Percentiles rank a stretch among this genome's conserved stretches.
These are phyloP conservation scores for Melieria crassipennis DNA, from an alignment of 2,888 invertebrate genomes.

Conservation along the genomic window DNA sequence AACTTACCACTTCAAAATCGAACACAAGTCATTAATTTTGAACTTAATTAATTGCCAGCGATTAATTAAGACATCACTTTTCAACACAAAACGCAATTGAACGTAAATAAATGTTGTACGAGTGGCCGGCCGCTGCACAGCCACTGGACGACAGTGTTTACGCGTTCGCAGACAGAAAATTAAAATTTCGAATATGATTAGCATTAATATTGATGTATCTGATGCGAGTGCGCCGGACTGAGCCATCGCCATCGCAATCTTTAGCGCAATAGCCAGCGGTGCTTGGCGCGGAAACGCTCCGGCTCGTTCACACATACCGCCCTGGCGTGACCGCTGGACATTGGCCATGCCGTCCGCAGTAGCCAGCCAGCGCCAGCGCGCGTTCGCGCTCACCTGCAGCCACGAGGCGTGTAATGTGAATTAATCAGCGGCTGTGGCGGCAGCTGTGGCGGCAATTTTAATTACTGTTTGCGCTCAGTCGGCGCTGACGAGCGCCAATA, in stretches of 20 bases:
- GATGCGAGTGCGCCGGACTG: constrained; percentile 5
- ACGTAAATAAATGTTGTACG: background rate
- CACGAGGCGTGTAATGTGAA: constrained; percentile 39
- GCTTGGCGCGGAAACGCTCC: too few species aligned
- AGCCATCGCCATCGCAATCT: background rate
- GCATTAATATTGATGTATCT: constrained; percentile 15
- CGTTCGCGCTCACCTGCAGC: too few species aligned
- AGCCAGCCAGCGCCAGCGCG: too few species aligned
- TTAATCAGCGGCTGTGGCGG: constrained; percentile 50
- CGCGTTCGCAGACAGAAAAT: background rate
- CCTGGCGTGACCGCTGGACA: too few species aligned
- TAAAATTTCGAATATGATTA: background rate
- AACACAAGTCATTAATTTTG: constrained; percentile 49
- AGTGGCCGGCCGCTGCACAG: too few species aligned
- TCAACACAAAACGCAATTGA: constrained; percentile 7
- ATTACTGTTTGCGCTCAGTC: constrained; percentile 44
- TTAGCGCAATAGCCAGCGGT: too few species aligned
- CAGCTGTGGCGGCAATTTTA: constrained; percentile 46
- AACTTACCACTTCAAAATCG: too few species aligned
- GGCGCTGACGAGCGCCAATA: background rate
- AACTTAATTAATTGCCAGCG: constrained; percentile 17
- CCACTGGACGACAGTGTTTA: background rate
- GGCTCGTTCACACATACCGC: too few species aligned
- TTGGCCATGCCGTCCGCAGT: too few species aligned
- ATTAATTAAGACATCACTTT: constrained; percentile 35